Conservation (phyloP, 2,113 vertebrate genomes). For the Ciconia stormi region DNA sequence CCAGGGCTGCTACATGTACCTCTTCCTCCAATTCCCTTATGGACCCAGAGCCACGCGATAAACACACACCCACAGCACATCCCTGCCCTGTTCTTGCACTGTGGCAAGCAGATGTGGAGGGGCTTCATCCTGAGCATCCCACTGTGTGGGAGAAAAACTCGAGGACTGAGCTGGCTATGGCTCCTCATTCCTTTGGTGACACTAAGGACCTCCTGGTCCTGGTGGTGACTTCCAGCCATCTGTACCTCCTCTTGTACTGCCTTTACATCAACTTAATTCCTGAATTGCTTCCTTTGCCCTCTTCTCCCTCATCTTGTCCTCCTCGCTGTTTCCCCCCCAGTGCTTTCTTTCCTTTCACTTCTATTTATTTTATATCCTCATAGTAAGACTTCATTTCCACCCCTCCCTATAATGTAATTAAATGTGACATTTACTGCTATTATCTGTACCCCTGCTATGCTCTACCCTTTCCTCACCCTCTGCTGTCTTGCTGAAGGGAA, state of each 20-base stretch:
- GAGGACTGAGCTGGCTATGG: not conserved
- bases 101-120: not conserved
- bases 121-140: not conserved
- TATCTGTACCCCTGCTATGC: not conserved
- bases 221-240: not conserved
- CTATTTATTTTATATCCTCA: not conserved
- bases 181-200: not conserved
- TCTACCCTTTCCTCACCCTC: not conserved
- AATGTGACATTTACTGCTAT: not conserved
- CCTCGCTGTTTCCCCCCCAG: not conserved
- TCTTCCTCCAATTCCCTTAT: not conserved
- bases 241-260: not conserved
- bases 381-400: not conserved
- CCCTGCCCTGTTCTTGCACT: not conserved
- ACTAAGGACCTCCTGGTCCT: not conserved
- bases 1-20: not conserved
- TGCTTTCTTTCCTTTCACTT: not conserved
- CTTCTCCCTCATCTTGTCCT: not conserved
- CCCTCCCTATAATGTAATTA: not conserved
- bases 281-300: not conserved
- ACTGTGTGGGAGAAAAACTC: rapidly evolving
- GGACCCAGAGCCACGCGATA: rapidly evolving
- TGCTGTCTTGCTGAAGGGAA: not conserved
- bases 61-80: not conserved
- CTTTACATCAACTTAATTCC: not conserved